Evolutionary conservation across 2,797 vertebrate genomes (phyloP).

Genomic region (Carapus acus): DNA sequence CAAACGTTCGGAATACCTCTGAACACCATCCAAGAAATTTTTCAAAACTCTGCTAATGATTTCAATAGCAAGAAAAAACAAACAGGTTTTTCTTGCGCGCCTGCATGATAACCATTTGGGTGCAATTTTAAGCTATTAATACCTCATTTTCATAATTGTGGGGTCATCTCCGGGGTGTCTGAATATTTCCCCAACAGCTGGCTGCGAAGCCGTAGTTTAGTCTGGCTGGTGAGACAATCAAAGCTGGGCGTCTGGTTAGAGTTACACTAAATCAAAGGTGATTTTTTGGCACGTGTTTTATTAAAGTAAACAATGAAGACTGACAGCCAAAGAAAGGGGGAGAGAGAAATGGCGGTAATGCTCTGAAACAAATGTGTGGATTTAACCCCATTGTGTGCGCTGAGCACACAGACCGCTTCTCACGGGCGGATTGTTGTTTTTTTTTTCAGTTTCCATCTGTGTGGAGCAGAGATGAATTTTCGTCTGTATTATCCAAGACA

Average conservation of each 20-base stretch:
- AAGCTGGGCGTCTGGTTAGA: constrained; percentile 58
- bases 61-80: constrained; percentile 67
- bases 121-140: constrained; percentile 78
- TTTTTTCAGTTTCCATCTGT: too few relatives aligned
- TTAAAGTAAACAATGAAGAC: constrained; percentile 32
- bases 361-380: constrained; percentile 5
- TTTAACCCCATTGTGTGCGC: not conserved
- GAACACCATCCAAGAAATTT: constrained; percentile 66
- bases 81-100: constrained; percentile 55
- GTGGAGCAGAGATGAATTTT: too few relatives aligned
- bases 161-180: constrained; percentile 72
- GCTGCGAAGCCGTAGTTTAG: constrained; percentile 56
- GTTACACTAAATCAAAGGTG: constrained; percentile 55
- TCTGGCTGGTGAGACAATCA: constrained; percentile 56
- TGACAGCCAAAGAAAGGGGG: constrained; percentile 36
- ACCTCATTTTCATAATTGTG: constrained; percentile 74
- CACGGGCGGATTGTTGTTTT: too few relatives aligned
- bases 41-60: constrained; percentile 69
- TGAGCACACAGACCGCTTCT: not conserved
- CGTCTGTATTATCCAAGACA: too few relatives aligned
- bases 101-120: constrained; percentile 68
- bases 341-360: constrained; percentile 29
- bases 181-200: constrained; percentile 69
- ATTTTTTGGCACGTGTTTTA: constrained; percentile 50
- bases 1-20: constrained; percentile 59